These are phyloP conservation scores for Girardia tigrina DNA, from an alignment of 2,888 invertebrate species.

Conservation along the genomic window DNA sequence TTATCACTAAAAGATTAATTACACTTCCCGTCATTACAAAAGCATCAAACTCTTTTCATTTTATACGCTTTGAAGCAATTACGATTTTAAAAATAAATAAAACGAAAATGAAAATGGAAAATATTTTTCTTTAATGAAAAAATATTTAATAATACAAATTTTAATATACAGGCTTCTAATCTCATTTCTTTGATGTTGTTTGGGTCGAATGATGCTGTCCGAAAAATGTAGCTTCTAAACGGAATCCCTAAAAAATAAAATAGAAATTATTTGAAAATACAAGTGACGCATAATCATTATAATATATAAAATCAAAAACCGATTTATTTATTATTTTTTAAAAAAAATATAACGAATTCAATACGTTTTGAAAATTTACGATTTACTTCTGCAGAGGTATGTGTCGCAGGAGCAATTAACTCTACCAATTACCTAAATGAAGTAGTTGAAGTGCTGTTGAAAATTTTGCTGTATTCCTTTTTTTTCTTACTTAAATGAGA, in stretches of 20 bases:
- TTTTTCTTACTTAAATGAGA: background rate
- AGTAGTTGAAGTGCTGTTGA: slow-evolving; percentile 19
- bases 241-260: slow-evolving; percentile 21
- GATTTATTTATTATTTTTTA: no score
- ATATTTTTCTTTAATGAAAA: background rate
- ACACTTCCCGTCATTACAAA: no score
- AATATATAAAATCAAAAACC: no score
- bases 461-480: slow-evolving; percentile 5
- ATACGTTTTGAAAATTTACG: slow-evolving; percentile 4
- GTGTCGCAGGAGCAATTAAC: slow-evolving; percentile 1
- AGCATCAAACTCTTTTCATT: no score
- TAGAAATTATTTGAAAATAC: no score
- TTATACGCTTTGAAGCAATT: no score
- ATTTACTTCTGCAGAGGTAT: background rate
- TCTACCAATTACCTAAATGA: slow-evolving; percentile 13
- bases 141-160: background rate
- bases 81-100: no score
- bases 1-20: no score
- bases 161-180: slow-evolving; percentile 15
- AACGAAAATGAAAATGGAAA: background rate
- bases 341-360: no score
- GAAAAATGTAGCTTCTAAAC: slow-evolving; percentile 1
- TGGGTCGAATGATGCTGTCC: background rate
- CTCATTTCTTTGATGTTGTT: background rate
- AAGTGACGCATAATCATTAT: no score